These are phyloP conservation scores for Actinernus sp. DNA, from an alignment of 92 coral and sea anemone genomes.

Conservation along the genomic window DNA sequence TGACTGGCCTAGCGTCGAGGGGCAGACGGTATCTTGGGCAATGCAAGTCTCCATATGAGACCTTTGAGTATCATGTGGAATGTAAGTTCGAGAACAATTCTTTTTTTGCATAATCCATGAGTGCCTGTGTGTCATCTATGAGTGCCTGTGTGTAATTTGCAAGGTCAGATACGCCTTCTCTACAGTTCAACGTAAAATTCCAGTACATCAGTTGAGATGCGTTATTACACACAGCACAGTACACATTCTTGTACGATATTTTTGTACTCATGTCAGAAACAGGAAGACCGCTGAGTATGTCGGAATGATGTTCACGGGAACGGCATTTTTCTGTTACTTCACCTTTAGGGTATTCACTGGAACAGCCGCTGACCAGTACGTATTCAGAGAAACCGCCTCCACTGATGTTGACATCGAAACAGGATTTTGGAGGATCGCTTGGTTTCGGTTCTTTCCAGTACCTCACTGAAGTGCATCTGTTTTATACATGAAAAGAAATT, in stretches of 20 bases:
- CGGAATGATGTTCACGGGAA: background rate
- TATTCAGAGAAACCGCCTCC: background rate
- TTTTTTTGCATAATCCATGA: too few relatives aligned
- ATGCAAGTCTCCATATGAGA: background rate
- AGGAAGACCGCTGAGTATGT: background rate
- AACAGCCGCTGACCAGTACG: background rate
- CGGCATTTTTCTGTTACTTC: background rate
- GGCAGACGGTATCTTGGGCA: background rate
- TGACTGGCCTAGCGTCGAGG: too few relatives aligned
- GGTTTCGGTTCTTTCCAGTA: too few relatives aligned
- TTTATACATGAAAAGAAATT: too few relatives aligned
- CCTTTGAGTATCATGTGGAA: background rate
- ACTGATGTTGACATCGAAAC: background rate
- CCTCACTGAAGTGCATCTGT: too few relatives aligned
- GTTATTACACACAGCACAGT: slow-evolving; percentile 6
- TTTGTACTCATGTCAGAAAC: slow-evolving; percentile 10
- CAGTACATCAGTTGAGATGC: background rate
- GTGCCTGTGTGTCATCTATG: too few relatives aligned
- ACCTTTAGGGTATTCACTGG: background rate
- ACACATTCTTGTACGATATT: background rate
- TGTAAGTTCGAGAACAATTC: background rate
- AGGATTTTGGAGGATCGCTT: slow-evolving; percentile 1
- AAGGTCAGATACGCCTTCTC: too few relatives aligned
- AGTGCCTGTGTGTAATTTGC: too few relatives aligned
- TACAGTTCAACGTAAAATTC: background rate